A percentile compares a stretch with the other conserved stretches of the same genome.
Conservation (phyloP, 2,797 vertebrate species). For the Acipenser ruthenus region DNA sequence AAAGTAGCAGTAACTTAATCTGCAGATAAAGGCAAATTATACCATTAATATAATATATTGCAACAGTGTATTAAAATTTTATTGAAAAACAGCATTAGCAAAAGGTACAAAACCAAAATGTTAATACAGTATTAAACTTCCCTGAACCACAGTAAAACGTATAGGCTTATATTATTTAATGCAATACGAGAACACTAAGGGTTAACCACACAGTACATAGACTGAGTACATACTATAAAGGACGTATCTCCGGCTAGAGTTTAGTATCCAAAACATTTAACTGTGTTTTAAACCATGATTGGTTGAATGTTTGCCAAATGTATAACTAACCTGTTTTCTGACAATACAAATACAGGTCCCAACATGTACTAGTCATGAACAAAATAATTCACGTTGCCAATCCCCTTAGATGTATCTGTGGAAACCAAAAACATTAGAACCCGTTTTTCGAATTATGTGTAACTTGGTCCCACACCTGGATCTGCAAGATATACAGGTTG, state of each 20-base stretch:
- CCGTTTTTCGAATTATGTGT: conserved; percentile 65
- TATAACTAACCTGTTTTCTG: conserved; percentile 67
- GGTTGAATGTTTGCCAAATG: conserved; percentile 66
- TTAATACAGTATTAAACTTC: too few species aligned
- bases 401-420: conserved; percentile 84
- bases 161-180: too few species aligned
- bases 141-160: too few species aligned
- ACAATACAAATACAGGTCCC: conserved; percentile 82
- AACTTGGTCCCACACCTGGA: conserved; percentile 54
- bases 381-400: conserved; percentile 72
- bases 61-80: too few species aligned
- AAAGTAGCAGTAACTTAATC: too few species aligned
- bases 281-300: conserved; percentile 59
- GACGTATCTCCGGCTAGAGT: conserved; percentile 45
- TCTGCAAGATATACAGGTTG: conserved; percentile 84
- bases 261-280: conserved; percentile 54
- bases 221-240: conserved; percentile 31
- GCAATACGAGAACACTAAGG: background rate
- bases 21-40: too few species aligned
- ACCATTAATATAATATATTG: too few species aligned
- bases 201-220: conserved; percentile 8
- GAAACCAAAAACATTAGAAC: conserved; percentile 97
- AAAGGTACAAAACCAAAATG: too few species aligned
- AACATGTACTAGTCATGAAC: conserved; percentile 59
- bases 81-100: too few species aligned